These are phyloP conservation scores for Pagrus major DNA, from an alignment of 2,113 vertebrate species.

Conservation along the genomic window DNA sequence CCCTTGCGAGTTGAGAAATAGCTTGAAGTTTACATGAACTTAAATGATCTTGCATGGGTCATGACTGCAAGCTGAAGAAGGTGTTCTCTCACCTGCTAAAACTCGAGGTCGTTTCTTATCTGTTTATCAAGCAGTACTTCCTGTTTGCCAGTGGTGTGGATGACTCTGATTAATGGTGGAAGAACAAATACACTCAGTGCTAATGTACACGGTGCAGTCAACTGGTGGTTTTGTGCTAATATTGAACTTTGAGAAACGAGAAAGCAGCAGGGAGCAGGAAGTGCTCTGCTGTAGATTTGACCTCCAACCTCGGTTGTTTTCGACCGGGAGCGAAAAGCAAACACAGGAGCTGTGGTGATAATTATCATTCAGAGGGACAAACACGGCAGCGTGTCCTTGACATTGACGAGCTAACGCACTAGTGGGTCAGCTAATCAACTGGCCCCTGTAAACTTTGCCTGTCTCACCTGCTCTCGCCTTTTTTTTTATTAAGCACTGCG, in stretches of 20 bases:
- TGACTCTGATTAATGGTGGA: constrained; percentile 80
- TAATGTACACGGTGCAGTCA: constrained; percentile 68
- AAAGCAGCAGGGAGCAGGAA: constrained; percentile 57
- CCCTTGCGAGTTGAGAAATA: constrained; percentile 20
- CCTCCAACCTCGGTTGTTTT: constrained; percentile 39
- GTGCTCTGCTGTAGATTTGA: constrained; percentile 35
- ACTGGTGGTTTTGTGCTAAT: constrained; percentile 72
- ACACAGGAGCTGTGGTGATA: constrained; percentile 16
- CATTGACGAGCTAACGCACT: constrained; percentile 49
- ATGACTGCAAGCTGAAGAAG: not conserved
- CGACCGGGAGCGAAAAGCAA: constrained; percentile 37
- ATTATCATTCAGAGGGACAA: constrained; percentile 60
- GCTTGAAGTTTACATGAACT: constrained; percentile 47
- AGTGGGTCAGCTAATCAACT: constrained; percentile 71
- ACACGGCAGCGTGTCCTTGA: constrained; percentile 67
- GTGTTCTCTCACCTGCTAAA: constrained; percentile 53
- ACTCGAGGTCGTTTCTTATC: constrained; percentile 64
- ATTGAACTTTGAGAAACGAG: constrained; percentile 66
- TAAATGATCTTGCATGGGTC: constrained; percentile 23
- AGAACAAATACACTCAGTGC: constrained; percentile 79
- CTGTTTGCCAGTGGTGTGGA: constrained; percentile 66
- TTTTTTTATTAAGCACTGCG: constrained; percentile 66
- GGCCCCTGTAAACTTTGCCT: constrained; percentile 66
- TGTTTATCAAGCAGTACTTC: constrained; percentile 71
- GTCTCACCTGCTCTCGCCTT: constrained; percentile 55